A percentile compares a stretch with the other conserved stretches of the same genome.
Conservation (phyloP, 2,113 vertebrate genomes). For the Cyanoliseus patagonus region DNA sequence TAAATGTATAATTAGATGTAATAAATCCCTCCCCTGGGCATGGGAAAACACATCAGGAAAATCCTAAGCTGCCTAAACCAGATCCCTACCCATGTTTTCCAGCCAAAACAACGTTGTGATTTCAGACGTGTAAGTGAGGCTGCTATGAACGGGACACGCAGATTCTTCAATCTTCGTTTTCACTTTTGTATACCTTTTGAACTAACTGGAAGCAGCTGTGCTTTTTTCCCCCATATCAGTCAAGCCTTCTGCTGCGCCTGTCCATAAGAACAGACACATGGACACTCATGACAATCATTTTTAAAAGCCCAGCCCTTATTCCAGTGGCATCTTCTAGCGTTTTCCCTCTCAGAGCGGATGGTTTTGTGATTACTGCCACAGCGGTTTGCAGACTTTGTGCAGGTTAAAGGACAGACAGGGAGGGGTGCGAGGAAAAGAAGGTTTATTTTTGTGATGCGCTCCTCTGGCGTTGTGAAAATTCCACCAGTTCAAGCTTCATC, state of each 20-base stretch:
- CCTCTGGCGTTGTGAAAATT: constrained; percentile 24
- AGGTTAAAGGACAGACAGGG: constrained; percentile 36
- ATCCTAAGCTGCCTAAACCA: not conserved
- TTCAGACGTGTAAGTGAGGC: not conserved
- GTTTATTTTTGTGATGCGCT: constrained; percentile 29
- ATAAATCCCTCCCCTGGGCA: constrained; percentile 24
- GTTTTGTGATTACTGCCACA: not conserved
- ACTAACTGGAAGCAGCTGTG: not conserved
- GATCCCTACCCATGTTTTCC: not conserved
- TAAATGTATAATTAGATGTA: constrained; percentile 23
- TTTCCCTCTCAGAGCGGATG: not conserved
- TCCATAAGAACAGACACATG: not conserved
- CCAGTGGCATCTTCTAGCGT: not conserved
- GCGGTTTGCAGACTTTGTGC: not conserved
- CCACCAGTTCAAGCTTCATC: not conserved
- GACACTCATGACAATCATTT: not conserved
- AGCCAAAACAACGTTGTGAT: not conserved
- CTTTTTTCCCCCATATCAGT: accelerated
- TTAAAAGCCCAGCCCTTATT: not conserved
- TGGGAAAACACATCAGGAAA: constrained; percentile 16
- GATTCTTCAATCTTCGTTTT: not conserved
- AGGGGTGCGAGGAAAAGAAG: constrained; percentile 8
- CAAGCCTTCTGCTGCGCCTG: not conserved
- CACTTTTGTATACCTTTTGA: not conserved
- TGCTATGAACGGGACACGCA: not conserved